phyloP scores from a whole-genome alignment of 92 coral and sea anemone species.

The Hydrozoanthus gracilis region DNA sequence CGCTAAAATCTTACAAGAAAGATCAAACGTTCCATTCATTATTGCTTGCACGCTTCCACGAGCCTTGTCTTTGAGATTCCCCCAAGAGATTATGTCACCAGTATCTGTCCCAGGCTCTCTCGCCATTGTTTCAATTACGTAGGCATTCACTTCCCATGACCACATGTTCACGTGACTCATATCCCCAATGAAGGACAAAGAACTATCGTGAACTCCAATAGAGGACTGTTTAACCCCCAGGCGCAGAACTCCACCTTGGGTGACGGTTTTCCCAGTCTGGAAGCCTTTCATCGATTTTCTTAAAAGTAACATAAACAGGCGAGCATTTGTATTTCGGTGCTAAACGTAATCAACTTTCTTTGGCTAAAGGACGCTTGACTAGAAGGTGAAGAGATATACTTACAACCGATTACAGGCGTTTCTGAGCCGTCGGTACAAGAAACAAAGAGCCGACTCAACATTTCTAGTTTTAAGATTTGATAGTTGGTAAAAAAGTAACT shows the following conservation, averaged over 20 bases:
- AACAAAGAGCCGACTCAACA: no score
- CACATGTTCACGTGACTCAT: slow-evolving; percentile 33
- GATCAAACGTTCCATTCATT: background rate
- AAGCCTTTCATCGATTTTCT: background rate
- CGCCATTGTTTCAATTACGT: slow-evolving; percentile 13
- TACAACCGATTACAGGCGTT: no score
- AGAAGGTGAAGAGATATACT: no score
- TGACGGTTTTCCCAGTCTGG: background rate
- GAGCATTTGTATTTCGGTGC: no score
- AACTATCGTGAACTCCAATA: background rate
- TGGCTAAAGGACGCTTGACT: no score
- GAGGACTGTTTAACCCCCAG: background rate
- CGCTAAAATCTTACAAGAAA: background rate
- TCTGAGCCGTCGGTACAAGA: no score
- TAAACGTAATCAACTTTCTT: no score
- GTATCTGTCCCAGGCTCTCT: slow-evolving; percentile 21
- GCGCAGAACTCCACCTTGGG: background rate
- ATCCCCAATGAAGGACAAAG: background rate
- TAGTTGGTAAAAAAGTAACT: no score
- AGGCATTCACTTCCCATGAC: background rate
- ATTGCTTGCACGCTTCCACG: background rate
- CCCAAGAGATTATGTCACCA: slow-evolving; percentile 26
- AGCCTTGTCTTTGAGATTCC: background rate
- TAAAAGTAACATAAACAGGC: background rate
- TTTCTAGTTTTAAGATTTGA: no score